Conservation (phyloP, 2,888 invertebrate species). For the Physocephala rufipes region DNA sequence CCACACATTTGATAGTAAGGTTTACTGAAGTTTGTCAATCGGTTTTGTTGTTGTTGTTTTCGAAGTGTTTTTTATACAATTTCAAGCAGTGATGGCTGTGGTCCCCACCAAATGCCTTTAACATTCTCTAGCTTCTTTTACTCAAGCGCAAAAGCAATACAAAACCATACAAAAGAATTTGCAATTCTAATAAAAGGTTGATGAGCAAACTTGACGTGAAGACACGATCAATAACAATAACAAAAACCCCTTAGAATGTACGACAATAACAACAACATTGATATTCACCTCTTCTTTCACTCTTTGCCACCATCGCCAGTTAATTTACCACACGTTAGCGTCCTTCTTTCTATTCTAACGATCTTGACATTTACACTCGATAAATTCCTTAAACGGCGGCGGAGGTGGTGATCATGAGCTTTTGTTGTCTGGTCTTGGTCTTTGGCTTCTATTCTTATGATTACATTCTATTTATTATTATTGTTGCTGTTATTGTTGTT, state of each 20-base stretch:
- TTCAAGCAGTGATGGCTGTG: no score
- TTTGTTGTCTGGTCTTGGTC: background rate
- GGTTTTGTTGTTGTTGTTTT: background rate
- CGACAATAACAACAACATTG: constrained; percentile 11
- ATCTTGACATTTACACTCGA: constrained; percentile 29
- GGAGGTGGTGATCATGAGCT: background rate
- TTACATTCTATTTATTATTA: no score
- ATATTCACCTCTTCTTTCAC: no score
- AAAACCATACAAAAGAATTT: background rate
- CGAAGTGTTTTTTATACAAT: background rate
- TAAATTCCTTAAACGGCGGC: constrained; percentile 7
- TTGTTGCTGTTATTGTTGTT: background rate
- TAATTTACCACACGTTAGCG: background rate
- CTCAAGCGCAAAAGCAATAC: background rate
- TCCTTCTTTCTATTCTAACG: background rate
- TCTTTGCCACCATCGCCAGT: no score
- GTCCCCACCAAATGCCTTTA: no score
- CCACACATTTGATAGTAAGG: no score
- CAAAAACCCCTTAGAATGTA: background rate
- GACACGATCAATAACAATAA: background rate
- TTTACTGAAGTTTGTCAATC: no score
- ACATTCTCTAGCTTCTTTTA: no score
- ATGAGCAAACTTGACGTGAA: background rate
- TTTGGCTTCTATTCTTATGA: background rate
- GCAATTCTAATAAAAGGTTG: constrained; percentile 9